These are phyloP conservation scores for Trichomycterus rosablanca DNA, from an alignment of 2,113 vertebrate species.

Conservation along the genomic window DNA sequence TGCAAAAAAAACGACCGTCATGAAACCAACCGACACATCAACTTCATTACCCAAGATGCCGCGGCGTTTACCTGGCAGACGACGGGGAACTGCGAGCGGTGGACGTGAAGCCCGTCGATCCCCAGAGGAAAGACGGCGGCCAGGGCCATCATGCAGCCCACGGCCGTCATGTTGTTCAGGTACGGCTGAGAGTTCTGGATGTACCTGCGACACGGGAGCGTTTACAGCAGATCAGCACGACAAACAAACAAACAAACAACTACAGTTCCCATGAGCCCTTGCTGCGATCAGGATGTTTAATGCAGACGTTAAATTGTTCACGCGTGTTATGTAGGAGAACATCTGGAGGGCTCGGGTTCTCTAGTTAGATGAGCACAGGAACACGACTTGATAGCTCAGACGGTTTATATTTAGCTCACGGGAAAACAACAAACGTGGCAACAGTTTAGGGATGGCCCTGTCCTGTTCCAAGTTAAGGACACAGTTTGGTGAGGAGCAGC, in stretches of 20 bases:
- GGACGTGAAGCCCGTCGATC: conserved; percentile 82
- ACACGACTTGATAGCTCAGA: too few relatives aligned
- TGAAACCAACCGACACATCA: not conserved
- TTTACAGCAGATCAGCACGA: not conserved
- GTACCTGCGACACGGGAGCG: conserved; percentile 66
- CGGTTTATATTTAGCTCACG: too few relatives aligned
- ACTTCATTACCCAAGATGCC: not conserved
- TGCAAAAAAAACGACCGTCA: not conserved
- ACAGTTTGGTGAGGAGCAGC: too few relatives aligned
- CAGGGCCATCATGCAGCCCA: conserved; percentile 85
- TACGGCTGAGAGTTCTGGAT: conserved; percentile 94
- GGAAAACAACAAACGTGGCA: too few relatives aligned
- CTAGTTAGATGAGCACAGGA: too few relatives aligned
- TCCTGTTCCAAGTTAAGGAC: too few relatives aligned
- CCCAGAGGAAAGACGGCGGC: conserved; percentile 85
- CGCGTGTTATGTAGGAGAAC: not conserved
- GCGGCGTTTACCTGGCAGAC: conserved; percentile 79
- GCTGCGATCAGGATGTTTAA: not conserved
- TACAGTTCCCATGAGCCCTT: not conserved
- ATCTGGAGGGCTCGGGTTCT: too few relatives aligned
- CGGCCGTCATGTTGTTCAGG: conserved; percentile 88
- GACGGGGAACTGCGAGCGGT: conserved; percentile 74
- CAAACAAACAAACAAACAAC: not conserved
- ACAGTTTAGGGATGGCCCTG: too few relatives aligned
- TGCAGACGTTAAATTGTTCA: not conserved